A percentile compares a stretch with the other conserved stretches of the same genome.
phyloP scores from a whole-genome alignment of 2,888 invertebrate genomes.

The Ophion ventricosus region DNA sequence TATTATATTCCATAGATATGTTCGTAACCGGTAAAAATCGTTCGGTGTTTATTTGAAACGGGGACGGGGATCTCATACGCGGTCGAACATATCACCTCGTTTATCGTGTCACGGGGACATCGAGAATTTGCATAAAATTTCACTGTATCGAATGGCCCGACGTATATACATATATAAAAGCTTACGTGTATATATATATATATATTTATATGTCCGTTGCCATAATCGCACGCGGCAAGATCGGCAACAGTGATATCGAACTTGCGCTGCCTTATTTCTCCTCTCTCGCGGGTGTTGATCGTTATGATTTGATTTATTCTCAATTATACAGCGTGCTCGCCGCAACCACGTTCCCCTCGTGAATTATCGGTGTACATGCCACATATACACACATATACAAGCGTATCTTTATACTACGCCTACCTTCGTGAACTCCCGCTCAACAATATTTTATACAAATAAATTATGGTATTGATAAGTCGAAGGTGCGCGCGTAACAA shows the following conservation, averaged over 20 bases:
- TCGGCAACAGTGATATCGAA: constrained; percentile 63
- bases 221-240: constrained; percentile 64
- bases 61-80: constrained; percentile 21
- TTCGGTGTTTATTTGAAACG: constrained; percentile 38
- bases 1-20: background rate
- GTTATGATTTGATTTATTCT: constrained; percentile 81
- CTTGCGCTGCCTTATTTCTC: constrained; percentile 42
- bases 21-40: constrained; percentile 14
- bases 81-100: constrained; percentile 43
- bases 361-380: constrained; percentile 74
- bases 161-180: constrained; percentile 4
- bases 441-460: constrained; percentile 25
- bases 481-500: constrained; percentile 1
- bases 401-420: background rate
- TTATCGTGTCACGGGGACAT: constrained; percentile 53
- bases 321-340: constrained; percentile 74
- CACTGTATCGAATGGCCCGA: constrained; percentile 49
- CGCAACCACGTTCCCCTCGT: constrained; percentile 63
- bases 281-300: constrained; percentile 74
- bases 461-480: constrained; percentile 26
- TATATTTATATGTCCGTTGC: constrained; percentile 47
- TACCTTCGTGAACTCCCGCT: constrained; percentile 19
- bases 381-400: constrained; percentile 21
- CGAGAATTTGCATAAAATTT: constrained; percentile 60
- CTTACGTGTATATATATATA: constrained; percentile 13